These are phyloP conservation scores for Dendroctonus ponderosae DNA, from an alignment of 1,140 invertebrate species.

Conservation along the genomic window DNA sequence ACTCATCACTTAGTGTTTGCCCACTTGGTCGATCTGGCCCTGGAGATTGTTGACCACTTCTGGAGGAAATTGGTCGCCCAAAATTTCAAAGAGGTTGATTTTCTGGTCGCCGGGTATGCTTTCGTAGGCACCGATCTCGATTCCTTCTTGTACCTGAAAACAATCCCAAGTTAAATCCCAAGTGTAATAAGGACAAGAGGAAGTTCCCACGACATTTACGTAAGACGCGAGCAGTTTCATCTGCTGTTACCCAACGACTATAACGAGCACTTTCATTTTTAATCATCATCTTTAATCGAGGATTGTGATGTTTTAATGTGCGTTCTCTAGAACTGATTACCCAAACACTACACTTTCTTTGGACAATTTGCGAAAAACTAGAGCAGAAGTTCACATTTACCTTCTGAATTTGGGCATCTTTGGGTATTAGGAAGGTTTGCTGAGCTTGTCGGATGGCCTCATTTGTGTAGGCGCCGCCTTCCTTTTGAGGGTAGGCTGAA, in stretches of 20 bases:
- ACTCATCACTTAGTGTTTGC: conserved; percentile 55
- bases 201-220: background rate
- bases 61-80: conserved; percentile 76
- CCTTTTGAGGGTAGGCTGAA: conserved; percentile 64
- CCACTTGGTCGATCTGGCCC: conserved; percentile 76
- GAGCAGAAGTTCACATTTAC: too few species aligned
- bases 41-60: conserved; percentile 86
- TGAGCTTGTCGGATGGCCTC: conserved; percentile 84
- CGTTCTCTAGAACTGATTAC: too few species aligned
- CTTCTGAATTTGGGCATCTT: conserved; percentile 81
- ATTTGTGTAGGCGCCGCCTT: conserved; percentile 76
- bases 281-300: too few species aligned
- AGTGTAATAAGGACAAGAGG: too few species aligned
- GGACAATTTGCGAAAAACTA: too few species aligned
- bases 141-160: conserved; percentile 73
- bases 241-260: too few species aligned
- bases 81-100: conserved; percentile 76
- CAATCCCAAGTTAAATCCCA: background rate
- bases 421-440: conserved; percentile 77
- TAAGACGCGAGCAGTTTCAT: too few species aligned
- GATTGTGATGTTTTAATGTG: too few species aligned
- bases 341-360: too few species aligned
- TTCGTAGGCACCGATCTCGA: conserved; percentile 78
- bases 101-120: conserved; percentile 78
- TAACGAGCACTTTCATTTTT: too few species aligned